Conservation (phyloP, 2,113 vertebrate genomes). For the Oncorhynchus mykiss region DNA sequence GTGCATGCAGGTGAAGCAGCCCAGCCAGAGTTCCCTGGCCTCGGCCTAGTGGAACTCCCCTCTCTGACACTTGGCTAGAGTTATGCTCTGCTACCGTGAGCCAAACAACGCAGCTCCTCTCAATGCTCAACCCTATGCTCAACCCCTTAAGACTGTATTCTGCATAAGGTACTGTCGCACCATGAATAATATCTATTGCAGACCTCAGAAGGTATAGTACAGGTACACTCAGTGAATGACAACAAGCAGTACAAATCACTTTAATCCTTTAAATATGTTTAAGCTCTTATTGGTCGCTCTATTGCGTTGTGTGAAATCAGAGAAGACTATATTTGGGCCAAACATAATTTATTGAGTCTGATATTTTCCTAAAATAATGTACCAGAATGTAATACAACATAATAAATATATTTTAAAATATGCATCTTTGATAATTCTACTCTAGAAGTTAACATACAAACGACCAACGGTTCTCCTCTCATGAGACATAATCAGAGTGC, state of each 20-base stretch:
- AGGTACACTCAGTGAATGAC: not conserved
- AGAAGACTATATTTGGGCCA: too few species aligned
- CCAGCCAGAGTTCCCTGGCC: conserved; percentile 20
- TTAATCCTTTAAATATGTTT: too few species aligned
- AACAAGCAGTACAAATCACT: not conserved
- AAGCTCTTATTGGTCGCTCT: too few species aligned
- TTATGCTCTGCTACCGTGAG: not conserved
- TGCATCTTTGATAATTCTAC: not conserved
- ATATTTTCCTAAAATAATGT: too few species aligned
- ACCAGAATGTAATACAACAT: too few species aligned
- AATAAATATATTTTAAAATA: not conserved
- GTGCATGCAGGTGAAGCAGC: conserved; percentile 63
- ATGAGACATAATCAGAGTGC: conserved; percentile 16
- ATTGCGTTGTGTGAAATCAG: too few species aligned
- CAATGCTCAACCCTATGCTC: not conserved
- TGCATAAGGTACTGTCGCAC: not conserved
- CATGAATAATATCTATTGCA: conserved; percentile 25
- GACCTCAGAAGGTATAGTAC: not conserved
- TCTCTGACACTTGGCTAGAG: conserved; percentile 24
- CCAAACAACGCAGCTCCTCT: not conserved
- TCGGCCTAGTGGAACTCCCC: not conserved
- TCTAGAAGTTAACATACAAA: not conserved
- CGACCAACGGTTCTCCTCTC: not conserved
- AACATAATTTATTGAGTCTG: too few species aligned
- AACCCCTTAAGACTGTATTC: not conserved